Evolutionary conservation across 2,113 vertebrate genomes (phyloP).

Genomic region (human): GRCh38 chr13:39468501-39469000

Average conservation of each 20-base stretch:
- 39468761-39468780: background rate
- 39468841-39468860: background rate
- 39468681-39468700: constrained; percentile 62
- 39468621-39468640: constrained; percentile 69
- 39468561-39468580: constrained; percentile 30
- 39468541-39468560: constrained; percentile 72
- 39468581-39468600: constrained; percentile 53
- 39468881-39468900: background rate
- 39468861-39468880: background rate
- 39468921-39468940: background rate
- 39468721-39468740: constrained; percentile 36
- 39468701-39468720: constrained; percentile 60
- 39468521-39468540: constrained; percentile 57
- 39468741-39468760: constrained; percentile 30
- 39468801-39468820: constrained; percentile 16
- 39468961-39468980: background rate
- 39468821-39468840: background rate
- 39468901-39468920: background rate
- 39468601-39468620: constrained; percentile 50
- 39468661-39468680: constrained; percentile 52
- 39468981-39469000: background rate
- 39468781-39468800: constrained; percentile 56
- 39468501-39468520: background rate
- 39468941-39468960: background rate
- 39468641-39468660: constrained; percentile 62